Base-by-base conservation (phyloP, 1,140 invertebrate genomes). In the Scaptomyza hsui region DNA sequence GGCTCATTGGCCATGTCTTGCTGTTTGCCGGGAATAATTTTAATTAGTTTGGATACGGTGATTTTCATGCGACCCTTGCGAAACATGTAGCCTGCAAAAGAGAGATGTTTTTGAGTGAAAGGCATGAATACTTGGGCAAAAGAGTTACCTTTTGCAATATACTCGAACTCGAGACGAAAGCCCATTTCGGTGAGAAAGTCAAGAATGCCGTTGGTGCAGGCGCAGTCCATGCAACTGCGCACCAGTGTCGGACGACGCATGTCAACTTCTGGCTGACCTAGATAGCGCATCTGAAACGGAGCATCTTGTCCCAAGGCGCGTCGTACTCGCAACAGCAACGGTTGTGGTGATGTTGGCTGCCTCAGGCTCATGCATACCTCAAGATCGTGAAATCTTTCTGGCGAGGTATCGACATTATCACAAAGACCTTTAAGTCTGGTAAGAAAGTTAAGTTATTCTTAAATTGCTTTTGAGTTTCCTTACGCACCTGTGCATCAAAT, bases 21-120 rank as follows among this genome's bases (percentile, higher is more conserved):
- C 10, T 94, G 92, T 89, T 95, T 96, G 52, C 94, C 95, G 61
- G 94, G 94, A 41, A 92, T 92, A 93, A 97, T 95, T 94, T 97
- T 97, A 76, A 97, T 98, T 9, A 99, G 95, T 92, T 99, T 99
- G 0, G 97, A 97, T 0, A 99, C 97, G 1, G 97, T 98, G 1
- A 99, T 96, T 92, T 99, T 99, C 97, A 99, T 98, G 86, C 98
- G 93, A 1, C 98, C 98, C 93, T 99, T 99, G 49, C 97, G 94
- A 82, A 99, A 99, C 95, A 99, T 97, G 78, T 96, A 98, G 12
- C 98, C 93, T 93, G 86, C 90, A 52, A 45, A 55, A 21, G 13
- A n/a, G 7, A 51, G 15, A 7, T 9, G 21, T 3, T 32, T 48
- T 3, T 7, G 6, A 29, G 2, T 37, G 12, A n/a, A 4, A 37